Conservation (phyloP, 2,113 vertebrate genomes). For the Gadus chalcogrammus region DNA sequence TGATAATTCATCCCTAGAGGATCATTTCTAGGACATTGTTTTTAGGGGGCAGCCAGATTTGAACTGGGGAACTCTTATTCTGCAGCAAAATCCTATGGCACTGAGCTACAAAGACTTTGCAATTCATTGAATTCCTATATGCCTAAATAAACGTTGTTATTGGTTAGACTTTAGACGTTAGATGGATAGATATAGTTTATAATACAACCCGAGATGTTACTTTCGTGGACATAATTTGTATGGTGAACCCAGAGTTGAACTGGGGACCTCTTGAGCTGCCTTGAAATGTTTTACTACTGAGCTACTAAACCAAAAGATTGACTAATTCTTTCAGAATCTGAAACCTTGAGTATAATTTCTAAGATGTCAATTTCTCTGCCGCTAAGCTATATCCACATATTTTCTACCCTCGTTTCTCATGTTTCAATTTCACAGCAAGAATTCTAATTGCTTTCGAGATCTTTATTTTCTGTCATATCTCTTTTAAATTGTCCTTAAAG, state of each 20-base stretch:
- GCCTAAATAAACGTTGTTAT: too few relatives aligned
- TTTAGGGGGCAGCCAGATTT: not conserved
- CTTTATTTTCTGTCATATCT: not conserved
- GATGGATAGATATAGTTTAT: too few relatives aligned
- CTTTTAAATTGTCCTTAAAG: not conserved
- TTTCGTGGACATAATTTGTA: slow-evolving; percentile 11
- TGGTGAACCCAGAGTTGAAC: slow-evolving; percentile 78
- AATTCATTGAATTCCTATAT: too few relatives aligned
- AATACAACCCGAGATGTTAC: too few relatives aligned
- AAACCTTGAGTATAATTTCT: not conserved
- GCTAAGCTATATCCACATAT: slow-evolving; percentile 51
- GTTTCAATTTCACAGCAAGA: not conserved
- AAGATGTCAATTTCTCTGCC: slow-evolving; percentile 75
- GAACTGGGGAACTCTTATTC: not conserved
- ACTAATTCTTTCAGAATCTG: not conserved
- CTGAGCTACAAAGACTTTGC: not conserved
- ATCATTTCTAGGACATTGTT: too few relatives aligned
- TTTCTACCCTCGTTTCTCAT: too few relatives aligned
- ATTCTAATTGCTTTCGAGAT: not conserved
- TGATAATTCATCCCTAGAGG: too few relatives aligned
- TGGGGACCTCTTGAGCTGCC: slow-evolving; percentile 75
- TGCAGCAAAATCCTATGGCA: not conserved
- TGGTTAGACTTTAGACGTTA: too few relatives aligned
- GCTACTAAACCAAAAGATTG: slow-evolving; percentile 42
- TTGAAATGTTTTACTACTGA: slow-evolving; percentile 81